A percentile compares a stretch with the other conserved stretches of the same genome.
Conservation (phyloP, 1,140 invertebrate genomes). For the Leptinotarsa defecta region DNA sequence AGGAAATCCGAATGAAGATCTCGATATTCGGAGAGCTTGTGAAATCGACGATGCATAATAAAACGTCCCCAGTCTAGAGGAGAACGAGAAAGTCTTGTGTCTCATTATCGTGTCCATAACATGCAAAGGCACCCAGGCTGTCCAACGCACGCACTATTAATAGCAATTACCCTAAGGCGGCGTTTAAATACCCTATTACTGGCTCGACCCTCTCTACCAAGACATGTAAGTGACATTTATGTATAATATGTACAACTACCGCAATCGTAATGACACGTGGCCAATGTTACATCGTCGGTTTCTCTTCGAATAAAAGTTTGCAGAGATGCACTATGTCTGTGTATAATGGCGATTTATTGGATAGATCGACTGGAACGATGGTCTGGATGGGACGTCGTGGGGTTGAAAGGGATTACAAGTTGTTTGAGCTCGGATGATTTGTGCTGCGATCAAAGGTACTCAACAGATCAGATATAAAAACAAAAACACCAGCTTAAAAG, state of each 20-base stretch:
- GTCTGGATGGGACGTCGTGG: conserved; percentile 1
- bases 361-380: not conserved
- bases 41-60: conserved; percentile 10
- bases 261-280: conserved; percentile 27
- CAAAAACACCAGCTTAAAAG: not conserved
- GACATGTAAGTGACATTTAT: conserved; percentile 51
- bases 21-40: not conserved
- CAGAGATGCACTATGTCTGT: not conserved
- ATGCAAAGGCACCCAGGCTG: conserved; percentile 48
- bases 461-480: not conserved
- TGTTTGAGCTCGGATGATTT: not conserved
- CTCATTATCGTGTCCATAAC: conserved; percentile 52
- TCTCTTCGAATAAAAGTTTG: conserved; percentile 1
- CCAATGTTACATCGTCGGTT: conserved; percentile 4
- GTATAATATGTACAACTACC: conserved; percentile 38
- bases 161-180: conserved; percentile 51
- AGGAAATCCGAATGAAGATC: not conserved
- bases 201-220: conserved; percentile 32
- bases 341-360: conserved; percentile 3
- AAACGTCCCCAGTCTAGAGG: not conserved
- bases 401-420: not conserved
- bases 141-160: conserved; percentile 51
- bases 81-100: conserved; percentile 26
- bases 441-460: not conserved
- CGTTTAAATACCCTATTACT: conserved; percentile 48